Evolutionary conservation across 2,797 vertebrate genomes (phyloP), one percentile per base, ranked within the genome.

Genomic region (Enteromius trimaculatus): DNA sequence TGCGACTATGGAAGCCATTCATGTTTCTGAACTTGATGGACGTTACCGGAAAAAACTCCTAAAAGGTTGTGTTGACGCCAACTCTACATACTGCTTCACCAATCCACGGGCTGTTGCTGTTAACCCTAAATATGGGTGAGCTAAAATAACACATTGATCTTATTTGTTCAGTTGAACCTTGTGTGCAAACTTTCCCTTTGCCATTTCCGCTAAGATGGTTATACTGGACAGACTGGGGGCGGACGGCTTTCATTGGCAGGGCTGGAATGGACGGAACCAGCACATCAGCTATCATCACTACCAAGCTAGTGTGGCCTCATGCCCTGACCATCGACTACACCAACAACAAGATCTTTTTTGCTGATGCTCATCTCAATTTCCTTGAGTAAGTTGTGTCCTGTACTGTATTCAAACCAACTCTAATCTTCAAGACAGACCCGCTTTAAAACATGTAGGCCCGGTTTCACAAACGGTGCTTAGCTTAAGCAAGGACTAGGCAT

Each of bases 281-380:
- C 89, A 97, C 97, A 92, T 90, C 80, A 1, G 95, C 97, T 55
- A 93, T 99, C 86, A 96, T 99, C 90, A 97, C 97, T 88, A 94
- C 96, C 62, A 99, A 99, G 92, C 89, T 99, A 16, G 96, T 96
- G 89, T 99, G 98, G 98, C 98, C 98, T 76, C 99, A 98, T 82
- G 98, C 97, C 55, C 94, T 99, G 88, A 98, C 98, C 44, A 96
- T 99, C 42, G 98, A 99, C 92, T 99, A 99, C 92, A 98, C 96
- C 76, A 99, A 96, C 0, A 97, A 99, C 92, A 97, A 93, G 87
- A 96, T 99, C 47, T 99, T 99, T 92, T 99, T 98, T 97, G 94
- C 97, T 19, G 98, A 99, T 81, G 98, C 98, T 66, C 98, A 99
- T 89, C 95, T 99, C 70, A 97, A 96, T 90, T 99, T 99, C 90